These are phyloP conservation scores for Lasioglossum malachurum DNA, from an alignment of 2,888 invertebrate species.

Conservation along the genomic window DNA sequence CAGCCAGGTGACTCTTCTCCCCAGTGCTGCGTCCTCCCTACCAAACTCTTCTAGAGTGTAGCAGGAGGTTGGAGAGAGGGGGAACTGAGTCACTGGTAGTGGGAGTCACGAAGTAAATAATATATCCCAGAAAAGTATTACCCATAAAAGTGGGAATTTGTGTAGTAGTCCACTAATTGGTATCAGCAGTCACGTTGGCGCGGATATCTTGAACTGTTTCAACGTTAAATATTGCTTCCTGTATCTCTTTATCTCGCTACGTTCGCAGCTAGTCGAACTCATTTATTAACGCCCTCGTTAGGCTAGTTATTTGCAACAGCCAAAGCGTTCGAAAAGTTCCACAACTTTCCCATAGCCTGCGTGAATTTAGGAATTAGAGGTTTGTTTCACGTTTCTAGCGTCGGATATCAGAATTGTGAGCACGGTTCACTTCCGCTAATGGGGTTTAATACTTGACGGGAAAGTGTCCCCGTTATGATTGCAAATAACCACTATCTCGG, in stretches of 20 bases:
- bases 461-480: constrained; percentile 64
- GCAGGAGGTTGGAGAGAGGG: too few species aligned
- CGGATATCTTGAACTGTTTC: not conserved
- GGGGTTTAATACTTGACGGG: constrained; percentile 50
- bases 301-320: not conserved
- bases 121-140: too few species aligned
- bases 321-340: not conserved
- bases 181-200: not conserved
- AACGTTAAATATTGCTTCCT: not conserved
- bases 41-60: too few species aligned
- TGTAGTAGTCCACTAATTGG: not conserved
- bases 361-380: not conserved
- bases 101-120: too few species aligned
- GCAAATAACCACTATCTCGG: constrained; percentile 56
- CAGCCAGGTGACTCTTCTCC: too few species aligned
- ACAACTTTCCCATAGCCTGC: not conserved
- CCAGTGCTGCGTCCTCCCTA: too few species aligned
- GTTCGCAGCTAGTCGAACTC: not conserved
- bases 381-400: not conserved
- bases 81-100: too few species aligned
- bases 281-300: not conserved
- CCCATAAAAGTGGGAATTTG: not conserved
- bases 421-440: constrained; percentile 6
- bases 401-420: constrained; percentile 2
- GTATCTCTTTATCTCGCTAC: not conserved